Evolutionary conservation across 2,888 invertebrate species (phyloP), one percentile per base, ranked within the genome.

Genomic region (Drosophila neoperkinsi): DNA sequence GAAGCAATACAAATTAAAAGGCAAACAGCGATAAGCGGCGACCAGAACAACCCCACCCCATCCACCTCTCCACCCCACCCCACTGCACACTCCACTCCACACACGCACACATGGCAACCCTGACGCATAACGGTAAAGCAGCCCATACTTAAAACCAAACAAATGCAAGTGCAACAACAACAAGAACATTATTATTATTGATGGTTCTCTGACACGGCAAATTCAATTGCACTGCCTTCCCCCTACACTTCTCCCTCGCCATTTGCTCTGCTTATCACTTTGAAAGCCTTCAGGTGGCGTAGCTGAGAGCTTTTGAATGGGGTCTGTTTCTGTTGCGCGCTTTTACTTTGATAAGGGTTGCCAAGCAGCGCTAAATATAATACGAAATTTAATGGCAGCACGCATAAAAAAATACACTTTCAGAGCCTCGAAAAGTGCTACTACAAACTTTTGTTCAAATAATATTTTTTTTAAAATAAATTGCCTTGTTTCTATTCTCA

Each of bases 21-120:
- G 77, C 88, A 90, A 90, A 88, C 90, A 88, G 58, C 86, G 89
- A 90, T 90, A 90, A 90, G 84, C 86, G 59, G 53, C 49, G 52
- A 53, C 33, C 52, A 56, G 21, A 53, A 16, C 46, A 46, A 57
- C 71, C 63, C 71, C 55, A 28, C 38, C 51, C 38, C 64, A 6
- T 21, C 41, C 46, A 51, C 52, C 18, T 51, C 18, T 25, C 18
- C 31, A 46, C 64, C 58, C 66, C 50, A 6, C 25, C 36, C 49
- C 65, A 3, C 31, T 18, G 18, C 18, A 18, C 18, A 18, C 34
- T 18, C 36, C 49, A 41, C 16, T 46, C 46, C 21, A 46, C 46
- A 25, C 25, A 74, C 65, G 81, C 65, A 72, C 72, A 82, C 83
- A 83, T 85, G 88, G 84, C 72, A 88, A 83, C 89, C 90, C 84